Conservation (phyloP, 2,113 vertebrate genomes). For the Ranitomeya imitator region DNA sequence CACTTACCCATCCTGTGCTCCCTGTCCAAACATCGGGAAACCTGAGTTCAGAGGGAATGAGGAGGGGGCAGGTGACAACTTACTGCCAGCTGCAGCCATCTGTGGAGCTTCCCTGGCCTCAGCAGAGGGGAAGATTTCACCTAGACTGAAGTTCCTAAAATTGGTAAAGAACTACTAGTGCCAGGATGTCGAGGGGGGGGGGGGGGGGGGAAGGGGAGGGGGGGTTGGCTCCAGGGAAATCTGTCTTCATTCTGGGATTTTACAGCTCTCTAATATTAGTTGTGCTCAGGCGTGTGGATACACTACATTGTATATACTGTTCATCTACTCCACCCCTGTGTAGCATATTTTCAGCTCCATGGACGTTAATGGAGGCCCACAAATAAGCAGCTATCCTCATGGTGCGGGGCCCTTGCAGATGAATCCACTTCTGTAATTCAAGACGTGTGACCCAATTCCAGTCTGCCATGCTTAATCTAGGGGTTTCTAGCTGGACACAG, state of each 20-base stretch:
- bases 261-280: too few species aligned
- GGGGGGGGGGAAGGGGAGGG: too few species aligned
- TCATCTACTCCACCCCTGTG: too few species aligned
- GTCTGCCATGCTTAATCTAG: not conserved
- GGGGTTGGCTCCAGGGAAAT: too few species aligned
- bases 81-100: not conserved
- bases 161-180: not conserved
- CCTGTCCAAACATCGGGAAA: constrained; percentile 50
- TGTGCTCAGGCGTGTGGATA: too few species aligned
- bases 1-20: constrained; percentile 14
- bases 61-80: not conserved
- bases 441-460: constrained; percentile 8
- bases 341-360: too few species aligned
- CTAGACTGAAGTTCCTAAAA: not conserved
- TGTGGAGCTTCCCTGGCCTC: not conserved
- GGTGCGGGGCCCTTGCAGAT: not conserved
- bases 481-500: not conserved
- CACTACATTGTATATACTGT: too few species aligned
- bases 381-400: too few species aligned
- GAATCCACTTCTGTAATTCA: not conserved
- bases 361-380: too few species aligned
- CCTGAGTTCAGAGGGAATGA: not conserved
- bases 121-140: not conserved
- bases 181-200: not conserved
- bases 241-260: too few species aligned